Conservation (phyloP, 2,888 invertebrate species). For the Nipponacmea schrenckii region DNA sequence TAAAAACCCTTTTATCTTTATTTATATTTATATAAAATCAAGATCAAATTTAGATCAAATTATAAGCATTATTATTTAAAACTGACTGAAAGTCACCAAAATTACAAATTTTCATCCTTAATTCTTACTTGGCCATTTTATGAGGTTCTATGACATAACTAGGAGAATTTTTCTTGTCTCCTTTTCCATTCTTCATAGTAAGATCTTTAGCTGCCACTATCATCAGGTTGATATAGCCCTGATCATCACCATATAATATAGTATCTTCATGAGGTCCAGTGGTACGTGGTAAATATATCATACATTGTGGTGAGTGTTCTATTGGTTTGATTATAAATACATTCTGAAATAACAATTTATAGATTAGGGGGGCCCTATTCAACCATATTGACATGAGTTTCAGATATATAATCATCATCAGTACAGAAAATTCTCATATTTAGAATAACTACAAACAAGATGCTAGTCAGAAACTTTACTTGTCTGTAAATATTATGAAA, state of each 20-base stretch:
- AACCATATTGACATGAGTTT: not conserved
- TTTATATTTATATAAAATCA: too few relatives aligned
- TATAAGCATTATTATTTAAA: too few relatives aligned
- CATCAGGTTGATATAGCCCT: slow-evolving; percentile 62
- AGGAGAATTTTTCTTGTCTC: slow-evolving; percentile 43
- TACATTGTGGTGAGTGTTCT: slow-evolving; percentile 63
- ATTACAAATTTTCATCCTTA: too few relatives aligned
- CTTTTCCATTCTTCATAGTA: slow-evolving; percentile 59
- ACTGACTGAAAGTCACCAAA: too few relatives aligned
- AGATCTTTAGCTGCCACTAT: slow-evolving; percentile 61
- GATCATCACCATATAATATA: slow-evolving; percentile 64
- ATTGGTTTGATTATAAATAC: slow-evolving; percentile 63
- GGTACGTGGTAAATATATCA: slow-evolving; percentile 51
- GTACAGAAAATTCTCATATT: not conserved
- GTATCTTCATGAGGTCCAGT: slow-evolving; percentile 52
- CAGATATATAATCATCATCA: not conserved
- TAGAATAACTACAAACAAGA: not conserved
- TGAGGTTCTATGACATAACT: slow-evolving; percentile 56
- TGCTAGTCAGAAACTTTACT: too few relatives aligned
- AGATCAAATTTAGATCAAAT: too few relatives aligned
- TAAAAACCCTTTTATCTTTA: not conserved
- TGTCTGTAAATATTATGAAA: too few relatives aligned
- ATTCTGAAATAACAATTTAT: slow-evolving; percentile 42
- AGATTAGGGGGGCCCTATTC: too few relatives aligned
- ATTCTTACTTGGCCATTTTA: slow-evolving; percentile 56